Evolutionary conservation across 2,888 invertebrate genomes (phyloP).

Genomic region (Ochropacha duplaris): DNA sequence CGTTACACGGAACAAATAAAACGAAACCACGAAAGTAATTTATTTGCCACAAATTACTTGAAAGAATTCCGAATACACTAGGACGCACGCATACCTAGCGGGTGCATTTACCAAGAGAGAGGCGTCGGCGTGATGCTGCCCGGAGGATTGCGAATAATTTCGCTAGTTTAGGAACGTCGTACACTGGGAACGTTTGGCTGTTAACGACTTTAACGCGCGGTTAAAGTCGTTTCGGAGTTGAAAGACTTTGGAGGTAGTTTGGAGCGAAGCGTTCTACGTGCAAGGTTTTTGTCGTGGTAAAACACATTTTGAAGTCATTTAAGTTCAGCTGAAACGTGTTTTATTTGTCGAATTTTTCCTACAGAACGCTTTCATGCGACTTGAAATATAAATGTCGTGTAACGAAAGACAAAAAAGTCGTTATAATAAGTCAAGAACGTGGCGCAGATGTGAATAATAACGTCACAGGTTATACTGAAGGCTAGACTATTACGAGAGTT

Average conservation of each 20-base stretch:
- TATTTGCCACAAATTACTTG: constrained; percentile 9
- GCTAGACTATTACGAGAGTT: neutral
- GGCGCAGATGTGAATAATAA: neutral
- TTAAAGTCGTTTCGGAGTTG: neutral
- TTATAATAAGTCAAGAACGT: neutral
- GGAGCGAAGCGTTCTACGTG: neutral
- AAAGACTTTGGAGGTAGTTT: neutral
- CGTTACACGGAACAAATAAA: constrained; percentile 6
- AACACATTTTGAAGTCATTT: neutral
- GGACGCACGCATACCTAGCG: neutral
- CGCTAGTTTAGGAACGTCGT: neutral
- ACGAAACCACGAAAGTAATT: constrained; percentile 10
- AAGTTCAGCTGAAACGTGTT: no score
- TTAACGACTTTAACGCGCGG: neutral
- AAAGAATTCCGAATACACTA: neutral
- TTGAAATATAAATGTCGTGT: neutral
- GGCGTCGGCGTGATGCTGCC: neutral
- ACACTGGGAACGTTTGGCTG: neutral
- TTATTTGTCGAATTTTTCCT: neutral
- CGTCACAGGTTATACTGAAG: neutral
- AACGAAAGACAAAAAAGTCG: neutral
- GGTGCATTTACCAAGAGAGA: neutral
- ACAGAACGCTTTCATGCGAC: neutral
- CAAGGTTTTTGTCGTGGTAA: neutral
- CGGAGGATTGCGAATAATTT: neutral